Conservation (phyloP, 2,113 vertebrate species). For the Rhynchomys soricoides region DNA sequence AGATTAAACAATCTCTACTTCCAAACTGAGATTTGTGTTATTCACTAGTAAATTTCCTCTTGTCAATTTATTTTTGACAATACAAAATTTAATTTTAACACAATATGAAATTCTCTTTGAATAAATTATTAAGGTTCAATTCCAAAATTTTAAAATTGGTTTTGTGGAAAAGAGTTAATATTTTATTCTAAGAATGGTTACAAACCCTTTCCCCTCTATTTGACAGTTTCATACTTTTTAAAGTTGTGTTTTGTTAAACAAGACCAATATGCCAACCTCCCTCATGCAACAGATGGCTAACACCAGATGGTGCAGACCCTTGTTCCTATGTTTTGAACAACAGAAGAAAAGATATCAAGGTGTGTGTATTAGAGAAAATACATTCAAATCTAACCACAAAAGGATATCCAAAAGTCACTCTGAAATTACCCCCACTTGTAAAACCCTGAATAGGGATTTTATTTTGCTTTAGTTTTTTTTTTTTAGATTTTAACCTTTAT, state of each 20-base stretch:
- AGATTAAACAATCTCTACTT: neutral
- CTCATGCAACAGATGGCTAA: conserved; percentile 51
- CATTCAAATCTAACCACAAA: neutral
- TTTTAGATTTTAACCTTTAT: neutral
- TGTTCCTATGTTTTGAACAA: conserved; percentile 54
- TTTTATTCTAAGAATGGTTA: neutral
- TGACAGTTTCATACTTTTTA: neutral
- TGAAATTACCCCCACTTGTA: neutral
- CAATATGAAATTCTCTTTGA: neutral
- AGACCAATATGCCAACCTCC: conserved; percentile 4
- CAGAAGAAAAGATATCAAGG: neutral
- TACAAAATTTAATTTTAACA: neutral
- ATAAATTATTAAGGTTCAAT: neutral
- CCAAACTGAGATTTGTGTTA: too few species aligned
- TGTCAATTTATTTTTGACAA: neutral
- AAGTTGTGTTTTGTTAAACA: conserved; percentile 57
- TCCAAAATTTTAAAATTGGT: neutral
- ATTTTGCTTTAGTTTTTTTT: neutral
- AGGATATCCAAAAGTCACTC: neutral
- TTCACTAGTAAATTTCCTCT: neutral
- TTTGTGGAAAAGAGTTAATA: neutral
- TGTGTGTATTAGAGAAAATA: neutral
- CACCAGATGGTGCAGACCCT: neutral
- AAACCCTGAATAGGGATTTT: neutral
- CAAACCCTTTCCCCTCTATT: neutral